Evolutionary conservation across 1,140 invertebrate genomes (phyloP).

Genomic region (Drosophila pectinifera): DNA sequence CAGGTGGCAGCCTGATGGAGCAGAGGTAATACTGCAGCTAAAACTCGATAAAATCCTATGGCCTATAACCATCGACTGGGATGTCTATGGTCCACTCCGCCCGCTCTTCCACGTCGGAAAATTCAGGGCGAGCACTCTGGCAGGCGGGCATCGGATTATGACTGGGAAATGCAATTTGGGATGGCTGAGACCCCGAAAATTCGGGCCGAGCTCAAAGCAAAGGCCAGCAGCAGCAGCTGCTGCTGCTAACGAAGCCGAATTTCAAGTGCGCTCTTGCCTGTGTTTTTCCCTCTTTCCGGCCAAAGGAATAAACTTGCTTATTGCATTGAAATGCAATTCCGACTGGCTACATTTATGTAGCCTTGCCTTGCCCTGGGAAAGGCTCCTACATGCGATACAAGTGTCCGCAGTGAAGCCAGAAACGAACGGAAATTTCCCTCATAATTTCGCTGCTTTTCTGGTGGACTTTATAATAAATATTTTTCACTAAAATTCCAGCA

Average conservation of each 20-base stretch:
- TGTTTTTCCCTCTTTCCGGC: slow-evolving; percentile 20
- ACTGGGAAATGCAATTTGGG: slow-evolving; percentile 65
- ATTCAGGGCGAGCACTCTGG: slow-evolving; percentile 17
- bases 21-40: slow-evolving; percentile 2
- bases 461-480: slow-evolving; percentile 78
- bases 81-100: neutral
- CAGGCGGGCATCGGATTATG: slow-evolving; percentile 52
- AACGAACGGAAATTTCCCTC: slow-evolving; percentile 61
- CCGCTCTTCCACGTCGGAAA: neutral
- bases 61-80: slow-evolving; percentile 16
- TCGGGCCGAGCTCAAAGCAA: slow-evolving; percentile 10
- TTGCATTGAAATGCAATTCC: slow-evolving; percentile 81
- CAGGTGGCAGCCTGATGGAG: slow-evolving; percentile 4
- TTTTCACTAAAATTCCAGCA: slow-evolving; percentile 46
- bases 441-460: slow-evolving; percentile 69
- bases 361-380: too few relatives aligned
- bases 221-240: slow-evolving; percentile 9
- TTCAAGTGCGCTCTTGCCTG: slow-evolving; percentile 25
- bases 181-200: slow-evolving; percentile 1
- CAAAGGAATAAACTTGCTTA: slow-evolving; percentile 73
- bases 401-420: slow-evolving; percentile 35
- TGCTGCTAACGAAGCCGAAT: slow-evolving; percentile 48
- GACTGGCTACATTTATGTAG: slow-evolving; percentile 47
- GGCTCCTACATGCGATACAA: slow-evolving; percentile 32
- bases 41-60: slow-evolving; percentile 12